Percentiles rank a stretch among this genome's conserved stretches.
These are phyloP conservation scores for Synanthedon formicaeformis DNA, from an alignment of 2,888 invertebrate genomes.

Conservation along the genomic window DNA sequence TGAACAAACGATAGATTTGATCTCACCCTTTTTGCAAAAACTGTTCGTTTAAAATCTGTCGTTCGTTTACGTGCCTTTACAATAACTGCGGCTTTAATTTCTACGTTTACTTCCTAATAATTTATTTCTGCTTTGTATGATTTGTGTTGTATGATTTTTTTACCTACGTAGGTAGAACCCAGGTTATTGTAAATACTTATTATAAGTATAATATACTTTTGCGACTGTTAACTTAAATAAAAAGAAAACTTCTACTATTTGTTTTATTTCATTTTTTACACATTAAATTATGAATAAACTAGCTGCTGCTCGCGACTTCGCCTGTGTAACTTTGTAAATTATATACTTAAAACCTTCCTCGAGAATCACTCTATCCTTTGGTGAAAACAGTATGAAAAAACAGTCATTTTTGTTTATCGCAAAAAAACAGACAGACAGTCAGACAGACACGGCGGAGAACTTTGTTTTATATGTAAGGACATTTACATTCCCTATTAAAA, in stretches of 20 bases:
- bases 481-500: too few species aligned
- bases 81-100: slow-evolving; percentile 24
- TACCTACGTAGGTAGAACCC: slow-evolving; percentile 68
- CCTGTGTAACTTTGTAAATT: too few species aligned
- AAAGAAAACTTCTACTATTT: slow-evolving; percentile 35
- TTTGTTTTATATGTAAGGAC: too few species aligned
- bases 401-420: too few species aligned
- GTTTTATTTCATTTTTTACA: slow-evolving; percentile 20
- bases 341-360: too few species aligned
- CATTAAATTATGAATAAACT: too few species aligned
- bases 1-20: background rate
- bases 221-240: slow-evolving; percentile 67
- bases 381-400: too few species aligned
- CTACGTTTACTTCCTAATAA: slow-evolving; percentile 21
- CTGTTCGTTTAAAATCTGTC: background rate
- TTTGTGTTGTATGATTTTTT: slow-evolving; percentile 53
- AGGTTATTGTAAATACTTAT: slow-evolving; percentile 63
- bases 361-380: too few species aligned
- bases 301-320: too few species aligned
- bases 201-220: slow-evolving; percentile 60
- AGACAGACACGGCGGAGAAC: too few species aligned
- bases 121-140: slow-evolving; percentile 55
- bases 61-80: background rate
- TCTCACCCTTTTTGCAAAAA: background rate
- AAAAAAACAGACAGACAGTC: too few species aligned